These are phyloP conservation scores for Dendrophyllia cribrosa DNA, from an alignment of 64 coral and sea anemone species.

Conservation along the genomic window DNA sequence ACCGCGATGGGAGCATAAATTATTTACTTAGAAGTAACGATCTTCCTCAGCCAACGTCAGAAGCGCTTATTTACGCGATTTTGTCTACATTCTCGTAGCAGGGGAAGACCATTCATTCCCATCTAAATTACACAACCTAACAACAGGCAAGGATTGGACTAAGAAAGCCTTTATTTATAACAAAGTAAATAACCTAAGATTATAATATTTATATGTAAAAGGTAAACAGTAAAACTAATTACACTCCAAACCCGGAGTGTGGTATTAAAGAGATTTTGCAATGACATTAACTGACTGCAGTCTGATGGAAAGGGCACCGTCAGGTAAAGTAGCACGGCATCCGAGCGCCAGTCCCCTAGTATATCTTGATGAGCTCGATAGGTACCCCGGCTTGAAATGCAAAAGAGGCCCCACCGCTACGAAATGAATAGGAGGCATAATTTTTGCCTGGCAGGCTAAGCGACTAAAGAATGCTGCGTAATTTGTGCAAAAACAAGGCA, in stretches of 20 bases:
- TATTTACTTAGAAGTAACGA: constrained; percentile 58
- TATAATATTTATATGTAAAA: too few species aligned
- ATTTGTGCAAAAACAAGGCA: background rate
- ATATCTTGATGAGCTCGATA: background rate
- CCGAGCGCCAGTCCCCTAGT: background rate
- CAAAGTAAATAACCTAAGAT: too few species aligned
- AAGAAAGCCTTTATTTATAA: too few species aligned
- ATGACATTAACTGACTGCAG: background rate
- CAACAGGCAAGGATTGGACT: too few species aligned
- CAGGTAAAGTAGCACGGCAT: background rate
- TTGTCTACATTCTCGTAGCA: background rate
- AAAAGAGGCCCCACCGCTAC: background rate
- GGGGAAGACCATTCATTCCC: constrained; percentile 21
- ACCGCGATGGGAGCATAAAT: constrained; percentile 57
- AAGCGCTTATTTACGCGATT: too few species aligned
- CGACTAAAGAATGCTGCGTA: background rate
- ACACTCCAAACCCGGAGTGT: too few species aligned
- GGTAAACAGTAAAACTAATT: too few species aligned
- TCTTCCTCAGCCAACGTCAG: constrained; percentile 17
- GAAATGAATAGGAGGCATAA: background rate
- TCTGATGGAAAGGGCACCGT: background rate
- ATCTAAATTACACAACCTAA: too few species aligned
- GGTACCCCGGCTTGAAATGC: background rate
- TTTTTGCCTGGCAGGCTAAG: background rate
- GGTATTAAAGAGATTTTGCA: too few species aligned